phyloP scores from a whole-genome alignment of 2,113 vertebrate genomes.

The Propithecus coquereli region DNA sequence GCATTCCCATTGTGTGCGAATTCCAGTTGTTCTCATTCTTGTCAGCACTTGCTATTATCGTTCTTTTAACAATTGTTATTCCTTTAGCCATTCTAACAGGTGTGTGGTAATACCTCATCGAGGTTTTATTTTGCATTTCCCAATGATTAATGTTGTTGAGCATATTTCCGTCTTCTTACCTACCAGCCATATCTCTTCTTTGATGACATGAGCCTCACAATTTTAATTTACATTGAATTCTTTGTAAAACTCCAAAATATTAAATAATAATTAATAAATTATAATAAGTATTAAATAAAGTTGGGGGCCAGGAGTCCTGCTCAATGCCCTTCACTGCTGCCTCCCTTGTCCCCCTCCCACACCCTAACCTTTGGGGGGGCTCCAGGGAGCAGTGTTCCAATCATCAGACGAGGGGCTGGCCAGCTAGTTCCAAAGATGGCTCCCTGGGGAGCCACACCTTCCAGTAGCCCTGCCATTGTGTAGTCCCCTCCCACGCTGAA shows the following conservation, averaged over 20 bases:
- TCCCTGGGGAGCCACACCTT: neutral
- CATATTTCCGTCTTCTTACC: neutral
- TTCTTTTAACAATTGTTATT: neutral
- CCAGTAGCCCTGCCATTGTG: neutral
- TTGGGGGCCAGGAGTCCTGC: neutral
- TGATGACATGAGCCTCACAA: neutral
- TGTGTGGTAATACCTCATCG: neutral
- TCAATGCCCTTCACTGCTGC: neutral
- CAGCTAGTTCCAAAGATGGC: neutral
- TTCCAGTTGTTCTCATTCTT: neutral
- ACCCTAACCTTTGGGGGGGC: neutral
- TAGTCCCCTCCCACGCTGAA: neutral
- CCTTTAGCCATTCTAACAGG: neutral
- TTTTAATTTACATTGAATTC: conserved; percentile 1
- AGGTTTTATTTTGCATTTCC: conserved; percentile 2
- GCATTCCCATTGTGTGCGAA: neutral
- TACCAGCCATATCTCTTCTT: neutral
- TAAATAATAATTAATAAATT: neutral
- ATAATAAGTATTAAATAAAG: neutral
- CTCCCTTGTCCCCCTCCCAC: neutral
- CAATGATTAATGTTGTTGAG: neutral
- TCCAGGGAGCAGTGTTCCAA: neutral
- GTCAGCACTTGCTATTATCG: neutral
- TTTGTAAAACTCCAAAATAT: neutral
- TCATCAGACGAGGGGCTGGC: neutral